Evolutionary conservation across 1,140 invertebrate species (phyloP).

Genomic region (Drosophila nebulosa): DNA sequence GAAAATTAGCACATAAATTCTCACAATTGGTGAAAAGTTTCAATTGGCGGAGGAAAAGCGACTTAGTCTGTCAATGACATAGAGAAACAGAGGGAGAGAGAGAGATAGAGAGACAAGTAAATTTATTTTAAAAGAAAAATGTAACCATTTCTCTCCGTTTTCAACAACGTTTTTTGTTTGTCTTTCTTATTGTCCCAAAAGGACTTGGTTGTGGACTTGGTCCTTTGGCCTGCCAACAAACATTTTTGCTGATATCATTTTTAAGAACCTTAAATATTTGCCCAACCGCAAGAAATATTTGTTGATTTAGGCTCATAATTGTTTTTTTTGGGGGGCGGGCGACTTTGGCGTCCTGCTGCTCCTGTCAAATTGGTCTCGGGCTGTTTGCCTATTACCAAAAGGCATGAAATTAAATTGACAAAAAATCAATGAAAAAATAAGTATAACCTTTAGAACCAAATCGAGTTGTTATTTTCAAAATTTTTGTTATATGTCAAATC

Average conservation of each 20-base stretch:
- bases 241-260: not conserved
- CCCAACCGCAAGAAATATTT: not conserved
- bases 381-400: not conserved
- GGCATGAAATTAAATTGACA: not conserved
- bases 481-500: too few relatives aligned
- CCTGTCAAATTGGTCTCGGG: not conserved
- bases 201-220: not conserved
- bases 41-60: not conserved
- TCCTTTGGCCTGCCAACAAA: not conserved
- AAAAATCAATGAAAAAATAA: not conserved
- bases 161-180: not conserved
- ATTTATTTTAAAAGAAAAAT: not conserved
- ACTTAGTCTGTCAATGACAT: not conserved
- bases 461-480: too few relatives aligned
- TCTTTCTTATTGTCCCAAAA: not conserved
- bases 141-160: not conserved
- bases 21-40: not conserved
- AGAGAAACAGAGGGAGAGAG: not conserved
- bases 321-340: not conserved
- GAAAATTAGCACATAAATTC: conserved; percentile 13
- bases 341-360: not conserved
- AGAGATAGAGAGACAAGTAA: not conserved
- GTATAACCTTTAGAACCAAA: not conserved
- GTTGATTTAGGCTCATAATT: conserved; percentile 6
- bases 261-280: conserved; percentile 6